Percentiles rank a stretch among this genome's conserved stretches.
phyloP scores from a whole-genome alignment of 1,140 invertebrate genomes.

The Parasteatoda tepidariorum region DNA sequence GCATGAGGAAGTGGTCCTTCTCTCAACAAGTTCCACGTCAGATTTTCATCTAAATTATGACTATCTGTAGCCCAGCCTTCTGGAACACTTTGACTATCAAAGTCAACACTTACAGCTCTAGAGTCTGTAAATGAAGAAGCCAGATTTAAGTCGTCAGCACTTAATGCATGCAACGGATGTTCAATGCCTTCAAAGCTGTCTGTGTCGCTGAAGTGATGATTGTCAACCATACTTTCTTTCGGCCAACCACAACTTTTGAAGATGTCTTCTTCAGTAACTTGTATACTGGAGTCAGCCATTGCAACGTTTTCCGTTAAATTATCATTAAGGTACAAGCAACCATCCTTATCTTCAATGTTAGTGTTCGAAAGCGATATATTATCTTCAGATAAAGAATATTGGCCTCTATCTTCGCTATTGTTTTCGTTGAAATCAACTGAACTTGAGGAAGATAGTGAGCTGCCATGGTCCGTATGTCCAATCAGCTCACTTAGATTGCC shows the following conservation, averaged over 20 bases:
- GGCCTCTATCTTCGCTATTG: conserved; percentile 75
- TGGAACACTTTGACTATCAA: conserved; percentile 51
- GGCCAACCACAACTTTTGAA: conserved; percentile 43
- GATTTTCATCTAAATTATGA: conserved; percentile 25
- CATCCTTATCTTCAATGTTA: conserved; percentile 34
- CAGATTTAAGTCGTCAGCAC: conserved; percentile 89
- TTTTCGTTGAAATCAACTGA: conserved; percentile 49
- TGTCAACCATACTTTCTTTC: conserved; percentile 21
- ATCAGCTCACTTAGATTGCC: conserved; percentile 45
- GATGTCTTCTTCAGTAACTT: conserved; percentile 91
- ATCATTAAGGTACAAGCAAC: conserved; percentile 17
- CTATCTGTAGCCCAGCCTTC: conserved; percentile 53
- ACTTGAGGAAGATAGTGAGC: conserved; percentile 22
- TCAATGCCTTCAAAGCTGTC: conserved; percentile 69
- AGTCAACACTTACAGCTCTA: conserved; percentile 23
- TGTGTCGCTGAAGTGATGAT: conserved; percentile 52
- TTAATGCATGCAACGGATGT: conserved; percentile 86
- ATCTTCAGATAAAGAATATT: conserved; percentile 4
- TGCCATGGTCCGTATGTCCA: conserved; percentile 23
- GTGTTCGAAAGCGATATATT: neutral
- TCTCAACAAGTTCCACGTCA: conserved; percentile 7
- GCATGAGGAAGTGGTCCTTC: conserved; percentile 17
- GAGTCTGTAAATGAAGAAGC: conserved; percentile 81
- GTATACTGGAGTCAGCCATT: conserved; percentile 57
- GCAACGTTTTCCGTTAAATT: neutral